These are phyloP conservation scores for Eremophila alpestris DNA, from an alignment of 2,797 vertebrate species.

Conservation along the genomic window DNA sequence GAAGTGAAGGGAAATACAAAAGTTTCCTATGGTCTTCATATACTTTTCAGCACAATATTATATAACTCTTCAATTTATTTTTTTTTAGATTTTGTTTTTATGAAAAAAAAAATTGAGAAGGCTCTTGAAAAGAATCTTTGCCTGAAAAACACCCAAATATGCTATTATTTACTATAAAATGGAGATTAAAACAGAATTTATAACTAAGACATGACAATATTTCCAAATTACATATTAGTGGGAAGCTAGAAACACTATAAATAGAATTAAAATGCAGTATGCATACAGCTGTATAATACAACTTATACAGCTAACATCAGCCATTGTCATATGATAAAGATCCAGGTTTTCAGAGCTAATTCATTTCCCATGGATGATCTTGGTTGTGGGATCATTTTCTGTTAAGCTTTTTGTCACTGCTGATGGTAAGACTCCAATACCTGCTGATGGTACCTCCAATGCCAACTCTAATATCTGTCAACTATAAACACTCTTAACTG, in stretches of 20 bases:
- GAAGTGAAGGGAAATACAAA: neutral
- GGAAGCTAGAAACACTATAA: neutral
- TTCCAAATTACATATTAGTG: neutral
- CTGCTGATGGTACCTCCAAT: neutral
- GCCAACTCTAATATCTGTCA: neutral
- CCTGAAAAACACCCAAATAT: neutral
- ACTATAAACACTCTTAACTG: neutral
- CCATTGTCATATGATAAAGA: neutral
- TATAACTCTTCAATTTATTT: neutral
- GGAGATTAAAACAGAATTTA: neutral
- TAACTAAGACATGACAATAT: neutral
- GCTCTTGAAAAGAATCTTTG: neutral
- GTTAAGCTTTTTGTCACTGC: neutral
- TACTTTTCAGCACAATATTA: neutral
- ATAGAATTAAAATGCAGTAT: neutral
- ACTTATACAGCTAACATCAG: neutral
- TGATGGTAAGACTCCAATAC: neutral
- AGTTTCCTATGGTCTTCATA: neutral
- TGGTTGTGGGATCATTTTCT: neutral
- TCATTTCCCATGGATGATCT: neutral
- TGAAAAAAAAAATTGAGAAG: neutral
- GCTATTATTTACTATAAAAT: neutral
- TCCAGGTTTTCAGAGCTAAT: neutral
- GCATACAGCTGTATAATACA: neutral
- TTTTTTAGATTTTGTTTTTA: neutral